Evolutionary conservation across 2,113 vertebrate genomes (phyloP).

Genomic region (Trogon melanurus): DNA sequence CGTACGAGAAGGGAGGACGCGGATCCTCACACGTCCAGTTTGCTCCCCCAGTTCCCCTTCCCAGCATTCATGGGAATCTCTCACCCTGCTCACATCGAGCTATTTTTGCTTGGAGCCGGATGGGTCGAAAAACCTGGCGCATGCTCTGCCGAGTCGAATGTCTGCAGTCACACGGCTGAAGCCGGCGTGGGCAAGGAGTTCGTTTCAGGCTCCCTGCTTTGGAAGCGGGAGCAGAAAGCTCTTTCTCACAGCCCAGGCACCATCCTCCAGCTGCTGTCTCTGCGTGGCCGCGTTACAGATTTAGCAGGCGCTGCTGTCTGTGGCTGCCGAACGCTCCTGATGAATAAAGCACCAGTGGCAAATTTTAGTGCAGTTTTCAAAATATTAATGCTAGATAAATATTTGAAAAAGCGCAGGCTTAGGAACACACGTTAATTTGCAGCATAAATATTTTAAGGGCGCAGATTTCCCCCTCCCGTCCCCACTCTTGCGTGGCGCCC

Average conservation of each 20-base stretch:
- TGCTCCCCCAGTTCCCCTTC: neutral
- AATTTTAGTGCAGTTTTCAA: conserved; percentile 21
- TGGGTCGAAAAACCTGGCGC: rapidly evolving
- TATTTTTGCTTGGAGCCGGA: neutral
- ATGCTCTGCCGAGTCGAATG: neutral
- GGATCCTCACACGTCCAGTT: neutral
- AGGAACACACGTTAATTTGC: neutral
- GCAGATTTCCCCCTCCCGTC: neutral
- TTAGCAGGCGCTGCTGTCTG: neutral
- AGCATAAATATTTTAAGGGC: conserved; percentile 9
- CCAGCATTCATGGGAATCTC: rapidly evolving
- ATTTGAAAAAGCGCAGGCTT: conserved; percentile 26
- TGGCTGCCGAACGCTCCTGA: neutral
- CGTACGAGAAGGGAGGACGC: rapidly evolving
- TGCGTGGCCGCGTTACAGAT: neutral
- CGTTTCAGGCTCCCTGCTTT: neutral
- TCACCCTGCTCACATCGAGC: rapidly evolving
- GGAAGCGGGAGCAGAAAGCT: neutral
- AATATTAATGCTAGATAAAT: conserved; percentile 24
- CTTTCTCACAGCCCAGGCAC: neutral
- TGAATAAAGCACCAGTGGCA: conserved; percentile 49
- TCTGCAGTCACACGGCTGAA: neutral
- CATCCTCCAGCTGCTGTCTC: conserved; percentile 17
- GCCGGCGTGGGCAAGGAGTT: neutral
- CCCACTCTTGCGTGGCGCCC: neutral